Base-by-base conservation (phyloP, 2,797 vertebrate genomes). In the Halcyon chelicuti region DNA sequence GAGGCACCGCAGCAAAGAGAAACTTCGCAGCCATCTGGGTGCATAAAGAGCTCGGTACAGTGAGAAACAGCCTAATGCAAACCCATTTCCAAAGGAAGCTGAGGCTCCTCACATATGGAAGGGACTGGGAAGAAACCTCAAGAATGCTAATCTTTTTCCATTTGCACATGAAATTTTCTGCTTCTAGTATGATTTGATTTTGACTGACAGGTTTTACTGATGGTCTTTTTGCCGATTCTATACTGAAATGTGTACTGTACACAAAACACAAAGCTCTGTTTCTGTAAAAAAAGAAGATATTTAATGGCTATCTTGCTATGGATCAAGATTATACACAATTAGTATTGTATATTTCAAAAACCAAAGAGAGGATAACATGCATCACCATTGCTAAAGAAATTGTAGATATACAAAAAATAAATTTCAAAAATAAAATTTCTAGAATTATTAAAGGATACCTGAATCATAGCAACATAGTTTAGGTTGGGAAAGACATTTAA, bases 11-110 rank as follows among this genome's bases (percentile, higher is more conserved):
- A 52, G 88, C 94, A 61, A 67, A 83, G 79, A 87, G 88, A 76
- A 86, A 80, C 79, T 94, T 78, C 17, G 12, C 86, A 92, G 84
- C 91, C 93, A 94, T 94, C 97, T 96, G 95, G 77, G 78, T 80
- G 94, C 94, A 91, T 87, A 91, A 95, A 96, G 93, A 94, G 81
- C 74, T 73, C 47, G 74, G 80, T 86, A 77, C 80, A 83, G 83
- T 78, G 91, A 93, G 94, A 94, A 96, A 93, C 7, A 5, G 90
- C 78, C 94, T 95, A 26, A 91, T 76, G 68, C 88, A 54, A 95
- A 71, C 77, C 71, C 9, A 4, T 88, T 96, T 75, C 74, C 74
- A 75, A 73, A 58, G 42, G 71, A 94, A 83, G 67, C 92, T 85
- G 58, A 71, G 67, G 78, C 33, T 40, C 40, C 73, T 94, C 18